Conservation (phyloP, 2,113 vertebrate genomes). For the Epinephelus lanceolatus region DNA sequence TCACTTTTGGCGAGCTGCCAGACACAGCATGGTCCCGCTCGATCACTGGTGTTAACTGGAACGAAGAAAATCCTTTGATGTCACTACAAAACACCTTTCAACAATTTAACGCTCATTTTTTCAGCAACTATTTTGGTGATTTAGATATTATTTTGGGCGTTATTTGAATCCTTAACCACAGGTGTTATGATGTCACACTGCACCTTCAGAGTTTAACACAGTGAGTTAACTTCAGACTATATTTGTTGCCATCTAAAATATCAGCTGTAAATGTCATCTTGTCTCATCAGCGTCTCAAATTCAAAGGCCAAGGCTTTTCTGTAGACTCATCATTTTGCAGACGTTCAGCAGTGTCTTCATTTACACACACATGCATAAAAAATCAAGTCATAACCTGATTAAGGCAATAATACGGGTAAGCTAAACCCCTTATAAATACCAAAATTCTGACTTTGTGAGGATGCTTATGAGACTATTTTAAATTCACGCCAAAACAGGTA, state of each 20-base stretch:
- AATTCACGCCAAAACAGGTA: neutral
- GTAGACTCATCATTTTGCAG: neutral
- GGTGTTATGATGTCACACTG: neutral
- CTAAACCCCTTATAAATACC: conserved; percentile 2
- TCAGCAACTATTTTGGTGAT: neutral
- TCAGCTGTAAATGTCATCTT: conserved; percentile 1
- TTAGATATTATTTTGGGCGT: neutral
- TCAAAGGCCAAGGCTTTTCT: conserved; percentile 1
- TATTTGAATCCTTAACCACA: neutral
- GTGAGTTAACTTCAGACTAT: neutral
- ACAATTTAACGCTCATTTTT: neutral
- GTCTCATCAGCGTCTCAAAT: neutral
- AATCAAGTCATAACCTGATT: conserved; percentile 3
- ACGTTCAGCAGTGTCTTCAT: neutral
- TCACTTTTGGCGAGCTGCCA: conserved; percentile 4
- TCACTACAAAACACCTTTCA: neutral
- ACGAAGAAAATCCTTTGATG: neutral
- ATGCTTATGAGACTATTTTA: conserved; percentile 1
- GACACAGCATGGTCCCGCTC: neutral
- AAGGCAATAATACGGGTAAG: neutral
- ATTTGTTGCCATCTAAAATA: neutral
- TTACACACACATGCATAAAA: conserved; percentile 6
- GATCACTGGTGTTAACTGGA: conserved; percentile 3
- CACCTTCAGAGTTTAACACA: neutral
- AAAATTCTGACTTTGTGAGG: neutral